Evolutionary conservation across 2,113 vertebrate genomes (phyloP), one percentile per base, ranked within the genome.

Genomic region (Forbesichthys papilliferus): DNA sequence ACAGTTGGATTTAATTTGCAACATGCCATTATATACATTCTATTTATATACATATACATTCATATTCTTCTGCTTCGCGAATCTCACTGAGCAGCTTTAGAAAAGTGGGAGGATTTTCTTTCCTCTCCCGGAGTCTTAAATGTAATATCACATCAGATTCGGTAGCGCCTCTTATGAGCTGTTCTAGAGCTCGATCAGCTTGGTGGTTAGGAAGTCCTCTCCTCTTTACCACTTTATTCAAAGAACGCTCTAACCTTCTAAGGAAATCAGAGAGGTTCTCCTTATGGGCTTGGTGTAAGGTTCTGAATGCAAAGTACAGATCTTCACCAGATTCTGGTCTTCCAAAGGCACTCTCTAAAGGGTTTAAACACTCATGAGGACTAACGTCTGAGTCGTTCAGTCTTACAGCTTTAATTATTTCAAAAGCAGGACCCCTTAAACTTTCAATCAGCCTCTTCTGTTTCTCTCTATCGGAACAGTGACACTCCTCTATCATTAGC

Each of bases 341-440:
- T 11, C 66, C 70, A 69, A 73, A 73, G 36, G 48, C 69, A 18
- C 20, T 60, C 8, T 78, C 64, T 3, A 73, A 3, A 9, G 58
- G 69, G 18, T 42, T 64, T 3, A 71, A 1, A 58, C 64, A 78
- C 0, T 68, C 53, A 34, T 59, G 60, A 2, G 27, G 27, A 27
- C 27, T 27, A 27, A 27, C 27, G 2, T 27, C 2, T 27, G 27
- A 27, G 27, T 27, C 27, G 27, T 27, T 27, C 27, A 27, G 27
- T 27, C 27, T 27, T 27, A 27, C 27, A 27, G 27, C 54, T 53
- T 66, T 48, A 3, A 36, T 48, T 20, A 73, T 64, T 20, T 68
- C 69, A 5, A 78, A 56, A 12, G 61, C 75, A 46, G 69, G 69
- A 3, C 64, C 59, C n/a, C 59, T 67, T 53, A 78, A 55, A 27